Evolutionary conservation across 1,140 invertebrate genomes (phyloP).

Genomic region (Tribolium castaneum): DNA sequence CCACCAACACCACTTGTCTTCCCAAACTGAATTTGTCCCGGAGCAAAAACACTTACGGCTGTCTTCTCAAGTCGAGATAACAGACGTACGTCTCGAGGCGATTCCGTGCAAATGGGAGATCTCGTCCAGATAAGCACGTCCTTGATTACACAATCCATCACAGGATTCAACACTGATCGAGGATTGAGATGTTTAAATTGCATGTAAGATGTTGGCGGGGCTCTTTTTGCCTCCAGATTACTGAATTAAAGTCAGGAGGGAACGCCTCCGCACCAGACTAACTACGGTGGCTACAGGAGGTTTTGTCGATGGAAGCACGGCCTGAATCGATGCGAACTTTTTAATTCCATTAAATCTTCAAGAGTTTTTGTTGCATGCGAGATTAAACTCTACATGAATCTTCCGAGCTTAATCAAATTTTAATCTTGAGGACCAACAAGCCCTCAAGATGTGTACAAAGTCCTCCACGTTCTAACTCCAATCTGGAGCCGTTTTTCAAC

Average conservation of each 20-base stretch:
- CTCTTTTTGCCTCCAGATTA: slow-evolving; percentile 50
- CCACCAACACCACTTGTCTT: slow-evolving; percentile 44
- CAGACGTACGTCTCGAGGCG: slow-evolving; percentile 48
- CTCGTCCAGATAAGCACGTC: slow-evolving; percentile 50
- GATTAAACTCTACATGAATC: slow-evolving; percentile 17
- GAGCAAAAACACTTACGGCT: slow-evolving; percentile 51
- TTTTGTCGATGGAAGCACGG: not conserved
- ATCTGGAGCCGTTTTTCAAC: too few relatives aligned
- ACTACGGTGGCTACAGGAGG: not conserved
- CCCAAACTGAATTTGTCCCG: slow-evolving; percentile 52
- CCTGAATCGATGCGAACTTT: slow-evolving; percentile 25
- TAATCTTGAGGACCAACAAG: slow-evolving; percentile 4
- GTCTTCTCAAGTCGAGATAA: slow-evolving; percentile 45
- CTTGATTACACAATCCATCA: slow-evolving; percentile 55
- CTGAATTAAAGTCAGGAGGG: slow-evolving; percentile 49
- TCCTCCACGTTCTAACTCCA: too few relatives aligned
- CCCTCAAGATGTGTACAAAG: not conserved
- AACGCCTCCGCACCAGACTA: not conserved
- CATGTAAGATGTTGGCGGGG: slow-evolving; percentile 51
- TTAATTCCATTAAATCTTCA: slow-evolving; percentile 37
- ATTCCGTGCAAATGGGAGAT: slow-evolving; percentile 50
- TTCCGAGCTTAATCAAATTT: not conserved
- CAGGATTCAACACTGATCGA: slow-evolving; percentile 51
- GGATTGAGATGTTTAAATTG: slow-evolving; percentile 56
- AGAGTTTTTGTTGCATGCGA: slow-evolving; percentile 18